phyloP scores from a whole-genome alignment of 2,797 vertebrate genomes.

The Sebastes baramenuke region DNA sequence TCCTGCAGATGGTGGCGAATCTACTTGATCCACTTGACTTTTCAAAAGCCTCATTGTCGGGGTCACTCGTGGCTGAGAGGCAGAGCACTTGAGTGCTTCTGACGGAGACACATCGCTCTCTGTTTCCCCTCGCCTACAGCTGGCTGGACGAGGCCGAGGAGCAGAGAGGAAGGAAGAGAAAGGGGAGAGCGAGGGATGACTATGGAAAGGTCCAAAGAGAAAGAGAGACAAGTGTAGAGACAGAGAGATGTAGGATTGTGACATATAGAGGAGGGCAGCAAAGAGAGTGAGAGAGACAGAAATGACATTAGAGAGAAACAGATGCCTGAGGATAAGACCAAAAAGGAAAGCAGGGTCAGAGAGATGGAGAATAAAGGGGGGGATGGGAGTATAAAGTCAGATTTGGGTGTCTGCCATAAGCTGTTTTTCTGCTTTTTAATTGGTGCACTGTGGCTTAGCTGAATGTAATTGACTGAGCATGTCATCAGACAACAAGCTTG shows the following conservation, averaged over 20 bases:
- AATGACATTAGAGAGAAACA: conserved; percentile 58
- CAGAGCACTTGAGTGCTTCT: conserved; percentile 57
- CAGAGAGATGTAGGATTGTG: conserved; percentile 29
- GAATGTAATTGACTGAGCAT: conserved; percentile 11
- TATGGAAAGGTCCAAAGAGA: not conserved
- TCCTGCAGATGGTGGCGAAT: conserved; percentile 53
- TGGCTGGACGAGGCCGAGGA: not conserved
- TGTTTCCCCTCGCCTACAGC: conserved; percentile 54
- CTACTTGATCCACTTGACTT: conserved; percentile 73
- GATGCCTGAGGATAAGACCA: conserved; percentile 60
- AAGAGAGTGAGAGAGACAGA: conserved; percentile 43
- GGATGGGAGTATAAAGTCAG: conserved; percentile 11
- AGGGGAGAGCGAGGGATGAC: not conserved
- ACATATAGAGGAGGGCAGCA: conserved; percentile 7
- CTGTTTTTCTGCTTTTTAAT: conserved; percentile 46
- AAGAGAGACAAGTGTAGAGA: conserved; percentile 17
- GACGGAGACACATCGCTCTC: conserved; percentile 54
- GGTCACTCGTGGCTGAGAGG: conserved; percentile 68
- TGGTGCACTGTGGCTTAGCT: conserved; percentile 12
- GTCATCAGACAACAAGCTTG: not conserved
- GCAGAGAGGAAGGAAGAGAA: not conserved
- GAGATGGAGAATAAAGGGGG: conserved; percentile 9
- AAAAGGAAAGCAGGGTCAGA: conserved; percentile 44
- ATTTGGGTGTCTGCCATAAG: conserved; percentile 41
- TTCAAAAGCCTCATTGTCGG: conserved; percentile 71